These are phyloP conservation scores for Calyptomena viridis DNA, from an alignment of 2,113 vertebrate genomes.

Conservation along the genomic window DNA sequence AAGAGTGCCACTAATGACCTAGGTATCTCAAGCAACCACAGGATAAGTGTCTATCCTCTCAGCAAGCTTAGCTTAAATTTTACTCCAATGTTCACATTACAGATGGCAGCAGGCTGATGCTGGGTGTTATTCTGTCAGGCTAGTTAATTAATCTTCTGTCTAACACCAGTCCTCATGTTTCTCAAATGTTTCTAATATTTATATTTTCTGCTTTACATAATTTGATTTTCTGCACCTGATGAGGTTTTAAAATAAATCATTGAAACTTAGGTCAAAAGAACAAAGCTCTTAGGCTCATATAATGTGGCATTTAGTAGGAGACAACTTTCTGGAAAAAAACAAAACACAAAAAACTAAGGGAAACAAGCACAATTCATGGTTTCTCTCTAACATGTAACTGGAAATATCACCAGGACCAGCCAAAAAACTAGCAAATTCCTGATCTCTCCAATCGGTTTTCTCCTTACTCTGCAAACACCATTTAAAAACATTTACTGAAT, in stretches of 20 bases:
- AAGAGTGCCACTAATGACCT: neutral
- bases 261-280: neutral
- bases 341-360: neutral
- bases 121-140: neutral
- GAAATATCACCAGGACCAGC: neutral
- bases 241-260: neutral
- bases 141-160: neutral
- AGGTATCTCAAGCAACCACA: neutral
- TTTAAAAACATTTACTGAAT: slow-evolving; percentile 11
- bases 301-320: neutral
- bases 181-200: neutral
- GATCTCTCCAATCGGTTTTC: neutral
- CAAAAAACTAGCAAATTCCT: neutral
- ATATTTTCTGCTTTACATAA: neutral
- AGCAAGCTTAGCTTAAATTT: neutral
- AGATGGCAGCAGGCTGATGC: neutral
- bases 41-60: neutral
- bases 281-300: neutral
- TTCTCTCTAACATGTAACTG: neutral
- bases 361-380: neutral
- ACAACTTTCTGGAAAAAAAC: neutral
- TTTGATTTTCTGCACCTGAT: neutral
- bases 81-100: neutral
- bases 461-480: neutral
- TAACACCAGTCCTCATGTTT: neutral